Evolutionary conservation across 2,888 invertebrate genomes (phyloP).

Genomic region (Bellardia pandia): DNA sequence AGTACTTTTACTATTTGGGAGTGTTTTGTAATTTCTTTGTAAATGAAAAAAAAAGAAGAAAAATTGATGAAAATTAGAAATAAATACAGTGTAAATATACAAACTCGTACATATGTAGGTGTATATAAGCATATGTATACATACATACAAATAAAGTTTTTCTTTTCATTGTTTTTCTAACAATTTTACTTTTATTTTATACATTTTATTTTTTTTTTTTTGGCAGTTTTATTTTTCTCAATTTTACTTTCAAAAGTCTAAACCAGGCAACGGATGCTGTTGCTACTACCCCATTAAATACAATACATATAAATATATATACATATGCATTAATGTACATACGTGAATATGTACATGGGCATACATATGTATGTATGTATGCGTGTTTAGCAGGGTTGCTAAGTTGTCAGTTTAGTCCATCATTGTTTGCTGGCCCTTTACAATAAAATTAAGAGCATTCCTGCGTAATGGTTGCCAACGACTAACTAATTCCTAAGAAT

Average conservation of each 20-base stretch:
- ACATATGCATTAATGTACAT: neutral
- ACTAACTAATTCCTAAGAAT: neutral
- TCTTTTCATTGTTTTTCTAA: conserved; percentile 20
- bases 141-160: conserved; percentile 23
- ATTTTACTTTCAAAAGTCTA: conserved; percentile 42
- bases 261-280: conserved; percentile 44
- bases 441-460: neutral
- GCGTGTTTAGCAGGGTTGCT: conserved; percentile 14
- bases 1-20: neutral
- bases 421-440: conserved; percentile 3
- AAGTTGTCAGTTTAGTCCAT: neutral
- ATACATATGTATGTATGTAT: neutral
- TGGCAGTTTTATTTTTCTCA: conserved; percentile 12
- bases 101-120: neutral
- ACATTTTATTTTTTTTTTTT: neutral
- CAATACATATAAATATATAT: neutral
- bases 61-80: conserved; percentile 40
- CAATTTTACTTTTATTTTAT: conserved; percentile 20
- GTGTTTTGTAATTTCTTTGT: conserved; percentile 37
- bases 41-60: conserved; percentile 28
- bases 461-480: neutral
- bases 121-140: neutral
- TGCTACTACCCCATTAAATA: conserved; percentile 30
- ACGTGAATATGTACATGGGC: neutral
- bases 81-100: conserved; percentile 8